Percentiles rank a stretch among this genome's conserved stretches.
Conservation (phyloP, 2,797 vertebrate genomes). For the Sciurus vulgaris region DNA sequence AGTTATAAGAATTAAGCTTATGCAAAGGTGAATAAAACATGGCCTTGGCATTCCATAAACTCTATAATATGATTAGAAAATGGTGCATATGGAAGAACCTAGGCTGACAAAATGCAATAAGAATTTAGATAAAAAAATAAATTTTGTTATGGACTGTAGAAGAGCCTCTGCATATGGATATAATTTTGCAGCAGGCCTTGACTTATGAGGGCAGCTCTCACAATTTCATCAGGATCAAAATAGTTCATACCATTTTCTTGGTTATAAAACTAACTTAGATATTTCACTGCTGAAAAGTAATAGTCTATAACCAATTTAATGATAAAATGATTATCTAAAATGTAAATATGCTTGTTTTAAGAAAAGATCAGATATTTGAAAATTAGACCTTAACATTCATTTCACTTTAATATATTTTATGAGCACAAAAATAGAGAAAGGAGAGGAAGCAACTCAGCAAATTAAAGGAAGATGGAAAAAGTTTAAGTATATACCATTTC, state of each 20-base stretch:
- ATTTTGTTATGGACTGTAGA: not conserved
- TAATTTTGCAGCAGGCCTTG: not conserved
- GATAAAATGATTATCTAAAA: not conserved
- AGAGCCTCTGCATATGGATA: not conserved
- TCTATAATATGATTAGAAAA: constrained; percentile 20
- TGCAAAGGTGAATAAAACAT: not conserved
- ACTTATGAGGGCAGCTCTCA: not conserved
- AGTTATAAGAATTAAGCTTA: not conserved
- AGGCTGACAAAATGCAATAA: not conserved
- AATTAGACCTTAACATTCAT: not conserved
- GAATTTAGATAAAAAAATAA: not conserved
- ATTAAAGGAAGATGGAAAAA: not conserved
- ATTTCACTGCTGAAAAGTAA: not conserved
- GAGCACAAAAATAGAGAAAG: not conserved
- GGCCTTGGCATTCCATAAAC: not conserved
- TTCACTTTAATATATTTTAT: not conserved
- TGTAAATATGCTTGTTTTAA: not conserved
- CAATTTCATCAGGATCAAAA: not conserved
- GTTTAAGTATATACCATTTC: not conserved
- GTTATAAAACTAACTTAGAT: not conserved
- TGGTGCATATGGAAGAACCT: not conserved
- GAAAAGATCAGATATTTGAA: not conserved
- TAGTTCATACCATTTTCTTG: not conserved
- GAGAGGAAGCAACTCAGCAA: not conserved
- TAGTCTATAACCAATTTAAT: not conserved